Evolutionary conservation across 1,140 invertebrate species (phyloP).

Genomic region (Saccostrea echinata): DNA sequence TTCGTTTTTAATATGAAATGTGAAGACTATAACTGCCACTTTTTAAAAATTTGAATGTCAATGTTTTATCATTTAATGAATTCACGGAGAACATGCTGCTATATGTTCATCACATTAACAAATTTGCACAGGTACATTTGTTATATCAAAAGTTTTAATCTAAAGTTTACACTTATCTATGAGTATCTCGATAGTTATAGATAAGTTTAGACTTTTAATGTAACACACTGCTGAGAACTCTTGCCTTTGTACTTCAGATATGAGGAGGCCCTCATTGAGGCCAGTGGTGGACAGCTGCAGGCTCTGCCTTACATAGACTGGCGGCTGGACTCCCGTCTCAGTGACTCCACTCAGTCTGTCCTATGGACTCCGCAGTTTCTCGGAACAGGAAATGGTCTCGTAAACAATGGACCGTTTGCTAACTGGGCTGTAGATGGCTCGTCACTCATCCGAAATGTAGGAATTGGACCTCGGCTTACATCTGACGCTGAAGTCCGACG

Average conservation of each 20-base stretch:
- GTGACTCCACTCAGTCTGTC: neutral
- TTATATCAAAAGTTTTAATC: too few species aligned
- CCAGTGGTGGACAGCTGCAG: neutral
- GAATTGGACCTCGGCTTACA: neutral
- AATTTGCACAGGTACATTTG: too few species aligned
- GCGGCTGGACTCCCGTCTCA: neutral
- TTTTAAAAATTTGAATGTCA: too few species aligned
- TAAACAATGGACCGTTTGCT: constrained; percentile 11
- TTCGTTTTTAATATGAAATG: too few species aligned
- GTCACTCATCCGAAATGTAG: constrained; percentile 34
- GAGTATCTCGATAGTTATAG: too few species aligned
- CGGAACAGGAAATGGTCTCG: neutral
- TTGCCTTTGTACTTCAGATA: neutral
- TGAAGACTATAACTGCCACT: too few species aligned
- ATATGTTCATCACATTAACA: too few species aligned
- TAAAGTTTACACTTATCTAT: too few species aligned
- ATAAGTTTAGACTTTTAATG: too few species aligned
- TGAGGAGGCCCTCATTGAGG: neutral
- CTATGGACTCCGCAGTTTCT: neutral
- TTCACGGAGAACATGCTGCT: too few species aligned
- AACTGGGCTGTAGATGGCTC: neutral
- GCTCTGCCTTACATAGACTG: constrained; percentile 4
- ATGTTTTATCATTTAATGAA: too few species aligned
- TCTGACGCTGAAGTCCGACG: neutral
- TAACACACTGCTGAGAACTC: too few species aligned